Conservation (phyloP, 2,113 vertebrate species). For the Laticauda colubrina region DNA sequence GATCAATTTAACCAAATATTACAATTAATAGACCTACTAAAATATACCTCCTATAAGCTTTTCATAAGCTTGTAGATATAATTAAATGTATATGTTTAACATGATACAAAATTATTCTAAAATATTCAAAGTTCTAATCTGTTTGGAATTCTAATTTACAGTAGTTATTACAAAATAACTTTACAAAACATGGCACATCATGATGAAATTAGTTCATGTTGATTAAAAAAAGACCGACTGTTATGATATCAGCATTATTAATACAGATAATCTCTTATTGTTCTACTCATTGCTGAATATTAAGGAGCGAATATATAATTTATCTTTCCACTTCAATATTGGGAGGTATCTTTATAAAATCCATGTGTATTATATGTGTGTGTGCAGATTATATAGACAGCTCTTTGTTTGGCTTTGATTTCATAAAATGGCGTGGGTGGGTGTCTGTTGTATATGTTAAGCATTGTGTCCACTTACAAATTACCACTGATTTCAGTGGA, state of each 20-base stretch:
- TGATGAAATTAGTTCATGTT: neutral
- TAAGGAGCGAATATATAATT: neutral
- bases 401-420: neutral
- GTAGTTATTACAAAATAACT: neutral
- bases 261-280: neutral
- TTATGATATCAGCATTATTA: fast-evolving
- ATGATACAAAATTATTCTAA: neutral
- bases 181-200: neutral
- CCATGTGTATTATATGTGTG: neutral
- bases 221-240: fast-evolving
- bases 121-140: fast-evolving
- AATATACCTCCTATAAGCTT: neutral
- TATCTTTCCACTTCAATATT: neutral
- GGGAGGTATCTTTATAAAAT: neutral
- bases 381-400: neutral
- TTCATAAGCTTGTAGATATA: neutral
- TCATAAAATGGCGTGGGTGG: neutral
- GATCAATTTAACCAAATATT: constrained; percentile 7
- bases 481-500: neutral
- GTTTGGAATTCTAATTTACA: fast-evolving
- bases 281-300: neutral
- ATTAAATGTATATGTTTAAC: neutral
- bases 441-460: neutral
- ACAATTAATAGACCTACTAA: neutral
- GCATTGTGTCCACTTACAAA: neutral